These are phyloP conservation scores for Chlorodrepanis virens DNA, from an alignment of 2,113 vertebrate species.

Conservation along the genomic window DNA sequence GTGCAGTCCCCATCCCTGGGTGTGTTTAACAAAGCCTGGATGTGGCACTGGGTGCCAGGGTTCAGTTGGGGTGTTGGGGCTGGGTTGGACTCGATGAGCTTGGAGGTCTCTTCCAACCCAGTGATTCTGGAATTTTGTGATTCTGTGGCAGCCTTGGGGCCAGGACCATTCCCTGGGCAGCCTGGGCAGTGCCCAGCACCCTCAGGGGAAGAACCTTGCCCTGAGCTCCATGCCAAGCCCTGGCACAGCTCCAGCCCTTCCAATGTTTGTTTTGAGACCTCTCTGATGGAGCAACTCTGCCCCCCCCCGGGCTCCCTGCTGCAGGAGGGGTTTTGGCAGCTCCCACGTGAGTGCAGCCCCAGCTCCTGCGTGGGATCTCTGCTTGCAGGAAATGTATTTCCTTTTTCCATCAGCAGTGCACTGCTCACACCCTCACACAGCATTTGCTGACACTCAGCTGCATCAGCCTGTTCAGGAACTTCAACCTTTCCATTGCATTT, in stretches of 20 bases:
- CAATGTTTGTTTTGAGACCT: not conserved
- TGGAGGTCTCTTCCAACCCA: too few relatives aligned
- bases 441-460: not conserved
- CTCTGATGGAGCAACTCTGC: not conserved
- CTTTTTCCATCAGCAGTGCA: rapidly evolving
- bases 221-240: not conserved
- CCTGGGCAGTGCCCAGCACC: not conserved
- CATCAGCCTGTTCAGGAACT: not conserved
- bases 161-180: not conserved
- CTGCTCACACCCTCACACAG: not conserved
- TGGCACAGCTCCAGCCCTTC: rapidly evolving
- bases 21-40: too few relatives aligned
- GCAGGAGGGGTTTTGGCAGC: not conserved
- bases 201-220: not conserved
- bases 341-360: not conserved
- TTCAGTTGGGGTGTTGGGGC: too few relatives aligned
- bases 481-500: not conserved
- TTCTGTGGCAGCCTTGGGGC: not conserved
- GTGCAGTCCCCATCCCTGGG: too few relatives aligned
- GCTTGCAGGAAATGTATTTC: not conserved
- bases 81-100: too few relatives aligned
- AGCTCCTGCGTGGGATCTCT: not conserved
- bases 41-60: too few relatives aligned
- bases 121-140: too few relatives aligned
- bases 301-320: not conserved